Base-by-base conservation (phyloP, 1,140 invertebrate species). In the Wiebesia pumilae region DNA sequence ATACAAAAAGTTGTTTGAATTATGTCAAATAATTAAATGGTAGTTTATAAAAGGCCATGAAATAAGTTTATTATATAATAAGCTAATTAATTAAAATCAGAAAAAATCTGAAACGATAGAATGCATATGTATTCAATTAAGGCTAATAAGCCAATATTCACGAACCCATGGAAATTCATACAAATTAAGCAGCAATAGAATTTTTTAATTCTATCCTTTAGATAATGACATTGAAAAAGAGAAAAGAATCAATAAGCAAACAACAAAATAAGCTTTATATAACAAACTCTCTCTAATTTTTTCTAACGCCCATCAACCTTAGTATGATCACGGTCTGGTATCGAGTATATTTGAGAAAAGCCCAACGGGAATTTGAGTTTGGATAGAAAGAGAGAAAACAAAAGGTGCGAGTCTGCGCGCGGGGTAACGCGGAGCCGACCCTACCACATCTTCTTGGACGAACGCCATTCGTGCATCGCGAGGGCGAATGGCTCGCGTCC, bases 401-500 rank as follows among this genome's bases (percentile, higher is more conserved):
- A 40, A 40, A 47, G 3, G 88, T 88, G 84, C 86, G 71, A 82
- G 71, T 81, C 84, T n/a, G n/a, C 86, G 58, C 54, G 21, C 54
- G 69, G 19, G 58, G 1, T 24, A 24, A n/a, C 38, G 54, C 19
- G 12, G 58, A 62, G 24, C 58, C 58, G 4, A 62, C 58, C 58
- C 21, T 27, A 24, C 58, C 27, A 24, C 7, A 27, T 27, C 35
- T 30, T 14, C 7, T 85, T 77, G 85, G 89, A 85, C 88, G 82
- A 83, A 85, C 90, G 89, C 90, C 89, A 91, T 91, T 89, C 89
- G 58, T n/a, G 54, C 24, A 27, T 40, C 51, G 88, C 84, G 77
- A 83, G 85, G 88, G 87, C 89, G 90, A 91, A 91, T 92, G 85
- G 90, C 89, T 83, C 79, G 89, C 38, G 84, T 73, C 87, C 86